Evolutionary conservation across 1,140 invertebrate genomes (phyloP), one percentile per base, ranked within the genome.

Genomic region (Notospermus geniculatus): DNA sequence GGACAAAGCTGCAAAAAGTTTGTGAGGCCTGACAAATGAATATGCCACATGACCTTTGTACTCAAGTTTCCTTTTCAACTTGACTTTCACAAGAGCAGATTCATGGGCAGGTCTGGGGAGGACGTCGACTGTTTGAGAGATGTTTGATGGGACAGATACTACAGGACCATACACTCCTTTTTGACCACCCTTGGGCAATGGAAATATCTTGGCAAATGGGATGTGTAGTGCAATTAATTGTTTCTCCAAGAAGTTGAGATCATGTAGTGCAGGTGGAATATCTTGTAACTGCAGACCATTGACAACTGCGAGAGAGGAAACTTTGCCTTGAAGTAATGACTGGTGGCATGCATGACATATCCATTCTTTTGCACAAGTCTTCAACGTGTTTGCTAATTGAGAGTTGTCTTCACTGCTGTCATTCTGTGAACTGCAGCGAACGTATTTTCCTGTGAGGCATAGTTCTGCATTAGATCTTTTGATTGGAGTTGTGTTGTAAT

Each of bases 171-270:
- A 27, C n/a, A 19, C 9, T 23, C 46, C 46, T 23, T 50, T 19
- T 27, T 5, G n/a, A n/a, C n/a, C 19, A 23, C 46, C 46, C n/a
- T 50, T 50, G 4, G 46, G 46, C 46, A 50, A 50, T 23, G 46
- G 19, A n/a, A 50, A 4, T 5, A 50, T 50, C 5, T 50, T 50
- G 4, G n/a, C 25, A 27, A 50, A 50, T n/a, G n/a, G n/a, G n/a
- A n/a, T 50, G 46, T 50, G n/a, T 50, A 50, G n/a, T 5, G 46
- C 46, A 50, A 50, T 7, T 23, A 50, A n/a, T 9, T 50, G 46
- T 27, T 50, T 27, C n/a, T 50, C 46, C 46, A 50, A n/a, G 9
- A 27, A 27, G 25, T 50, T 50, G 19, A 50, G 46, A 50, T 7
- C 19, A 7, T 19, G 25, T n/a, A 50, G 25, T 50, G 4, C 5